Base-by-base conservation (phyloP, 2,888 invertebrate species). In the Octodonta nipae region DNA sequence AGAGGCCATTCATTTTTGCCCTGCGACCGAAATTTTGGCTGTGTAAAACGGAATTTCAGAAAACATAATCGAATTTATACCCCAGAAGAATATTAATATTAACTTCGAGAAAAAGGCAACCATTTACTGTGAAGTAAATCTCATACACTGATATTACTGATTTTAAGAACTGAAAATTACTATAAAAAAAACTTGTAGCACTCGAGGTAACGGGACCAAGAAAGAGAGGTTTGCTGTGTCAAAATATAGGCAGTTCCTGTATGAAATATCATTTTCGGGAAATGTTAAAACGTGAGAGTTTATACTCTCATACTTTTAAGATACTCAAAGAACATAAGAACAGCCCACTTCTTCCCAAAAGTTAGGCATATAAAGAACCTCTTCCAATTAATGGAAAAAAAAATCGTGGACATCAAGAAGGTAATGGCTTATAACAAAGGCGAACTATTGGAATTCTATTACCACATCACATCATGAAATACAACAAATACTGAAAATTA, bases 11-110 rank as follows among this genome's bases (percentile, higher is more conserved):
- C 30, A 7, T 17, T 29, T 16, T 10, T 29, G 8, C 17, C 14
- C 6, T 29, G 17, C 10, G 40, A 46, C 30, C 29, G 43, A 20
- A 40, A 42, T 32, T 46, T 45, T 37, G 44, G 40, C 5, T 29
- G 29, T 27, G 31, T 30, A 30, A 44, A 44, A 34, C 15, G 37
- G 32, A 8, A 28, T 5, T 13, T 44, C 8, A 37, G 10, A 10
- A 29, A 29, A 29, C 30, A 17, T 29, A 30, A 45, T 34, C 25
- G 39, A 29, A 35, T 42, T 13, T 45, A 44, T 16, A 22, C 35
- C 13, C 43, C 40, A 22, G 43, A 43, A 30, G 42, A 45, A 36
- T 45, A 45, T 33, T 39, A 30, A 39, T 45, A 26, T 13, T 24
- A 12, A n/a, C 10, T 26, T 32, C 30, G 7, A 32, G 38, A 26